phyloP scores from a whole-genome alignment of 2,888 invertebrate species.

The Watsonalla cultraria region DNA sequence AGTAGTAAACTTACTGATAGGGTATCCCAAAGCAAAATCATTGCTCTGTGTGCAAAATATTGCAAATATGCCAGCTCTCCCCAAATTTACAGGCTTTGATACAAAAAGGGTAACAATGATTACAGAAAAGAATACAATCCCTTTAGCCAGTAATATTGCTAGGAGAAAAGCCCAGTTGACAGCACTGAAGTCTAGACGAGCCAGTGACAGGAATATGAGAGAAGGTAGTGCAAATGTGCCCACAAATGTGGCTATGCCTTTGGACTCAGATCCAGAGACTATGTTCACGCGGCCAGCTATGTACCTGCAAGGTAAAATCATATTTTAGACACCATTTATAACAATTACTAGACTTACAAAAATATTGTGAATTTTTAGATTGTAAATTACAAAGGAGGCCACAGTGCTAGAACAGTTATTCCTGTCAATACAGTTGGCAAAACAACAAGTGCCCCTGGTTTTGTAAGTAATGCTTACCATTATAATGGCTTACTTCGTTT shows the following conservation, averaged over 20 bases:
- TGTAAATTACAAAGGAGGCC: too few species aligned
- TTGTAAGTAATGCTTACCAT: too few species aligned
- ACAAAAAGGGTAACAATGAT: constrained; percentile 87
- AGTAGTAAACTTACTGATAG: constrained; percentile 85
- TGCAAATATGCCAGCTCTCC: constrained; percentile 93
- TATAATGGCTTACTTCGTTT: too few species aligned
- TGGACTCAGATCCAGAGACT: constrained; percentile 89
- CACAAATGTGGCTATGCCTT: constrained; percentile 94
- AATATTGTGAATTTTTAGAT: too few species aligned
- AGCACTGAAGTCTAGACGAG: constrained; percentile 87
- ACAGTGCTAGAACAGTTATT: too few species aligned
- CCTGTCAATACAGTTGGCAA: too few species aligned
- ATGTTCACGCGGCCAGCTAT: constrained; percentile 90
- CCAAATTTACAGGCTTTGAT: constrained; percentile 88
- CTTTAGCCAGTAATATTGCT: constrained; percentile 91
- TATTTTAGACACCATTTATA: not conserved
- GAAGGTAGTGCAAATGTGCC: constrained; percentile 96
- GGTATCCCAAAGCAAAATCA: constrained; percentile 97
- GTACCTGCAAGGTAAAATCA: constrained; percentile 79
- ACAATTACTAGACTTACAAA: not conserved
- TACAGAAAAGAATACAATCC: constrained; percentile 89
- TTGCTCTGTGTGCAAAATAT: constrained; percentile 98
- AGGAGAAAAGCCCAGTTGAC: constrained; percentile 96
- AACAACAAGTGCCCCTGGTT: too few species aligned
- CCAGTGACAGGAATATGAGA: constrained; percentile 93